Evolutionary conservation across 37 sponge, comb jelly and placozoan genomes (phyloP).

Genomic region (Geodia barretti): DNA sequence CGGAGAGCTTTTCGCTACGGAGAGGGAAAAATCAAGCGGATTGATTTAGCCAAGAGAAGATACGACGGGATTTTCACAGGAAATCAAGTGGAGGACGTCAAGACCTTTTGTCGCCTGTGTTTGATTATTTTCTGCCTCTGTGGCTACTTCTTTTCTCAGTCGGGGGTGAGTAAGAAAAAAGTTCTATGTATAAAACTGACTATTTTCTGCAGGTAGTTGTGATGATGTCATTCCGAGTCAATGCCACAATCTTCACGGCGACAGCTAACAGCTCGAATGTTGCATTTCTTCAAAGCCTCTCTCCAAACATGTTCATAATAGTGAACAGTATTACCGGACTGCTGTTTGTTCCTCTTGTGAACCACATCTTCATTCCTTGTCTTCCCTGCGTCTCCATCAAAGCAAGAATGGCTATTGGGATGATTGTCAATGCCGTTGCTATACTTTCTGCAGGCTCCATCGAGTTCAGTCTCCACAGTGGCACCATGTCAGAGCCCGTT

Average conservation of each 20-base stretch:
- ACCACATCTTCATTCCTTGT: conserved; percentile 35
- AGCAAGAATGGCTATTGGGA: conserved; percentile 7
- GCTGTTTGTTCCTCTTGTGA: conserved; percentile 18
- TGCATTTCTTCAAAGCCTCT: neutral
- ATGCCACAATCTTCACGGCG: neutral
- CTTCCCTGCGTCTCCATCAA: conserved; percentile 11
- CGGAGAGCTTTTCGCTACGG: conserved; percentile 48
- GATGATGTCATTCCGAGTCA: neutral
- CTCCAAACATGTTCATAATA: conserved; percentile 1
- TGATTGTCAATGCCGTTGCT: conserved; percentile 1
- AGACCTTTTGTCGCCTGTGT: conserved; percentile 35
- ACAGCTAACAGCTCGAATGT: neutral
- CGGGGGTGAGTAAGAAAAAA: neutral
- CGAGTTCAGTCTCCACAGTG: neutral
- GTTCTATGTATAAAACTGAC: too few species aligned
- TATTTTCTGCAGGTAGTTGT: neutral
- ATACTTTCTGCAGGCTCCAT: neutral
- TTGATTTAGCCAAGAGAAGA: conserved; percentile 46
- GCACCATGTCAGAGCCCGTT: too few species aligned
- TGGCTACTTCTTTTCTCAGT: conserved; percentile 1
- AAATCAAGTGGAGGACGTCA: conserved; percentile 58
- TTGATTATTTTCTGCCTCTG: conserved; percentile 29
- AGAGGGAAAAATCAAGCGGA: conserved; percentile 26
- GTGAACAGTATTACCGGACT: neutral
- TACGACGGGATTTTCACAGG: conserved; percentile 48